Evolutionary conservation across 1,140 invertebrate genomes (phyloP), one percentile per base, ranked within the genome.

Genomic region (Ganaspis sp.): DNA sequence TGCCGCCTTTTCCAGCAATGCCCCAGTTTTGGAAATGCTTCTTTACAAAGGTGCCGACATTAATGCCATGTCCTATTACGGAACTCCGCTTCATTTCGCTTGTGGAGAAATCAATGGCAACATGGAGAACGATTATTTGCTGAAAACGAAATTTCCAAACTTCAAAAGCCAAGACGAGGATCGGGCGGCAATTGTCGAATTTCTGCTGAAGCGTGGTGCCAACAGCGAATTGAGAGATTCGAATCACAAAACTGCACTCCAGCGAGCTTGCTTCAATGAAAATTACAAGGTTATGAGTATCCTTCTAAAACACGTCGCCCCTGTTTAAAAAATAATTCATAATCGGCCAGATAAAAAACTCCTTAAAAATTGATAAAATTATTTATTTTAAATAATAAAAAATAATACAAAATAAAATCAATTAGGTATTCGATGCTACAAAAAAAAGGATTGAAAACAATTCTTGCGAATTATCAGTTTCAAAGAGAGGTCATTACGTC

Each of bases 81-180:
- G 54, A 12, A 64, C 54, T 3, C 54, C 54, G 1, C 54, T 64
- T 64, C 54, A 64, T 64, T 64, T 64, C 4, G 54, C 54, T 29
- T 64, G 54, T 15, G 54, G 54, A 15, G 54, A 64, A 64, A 64
- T 64, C 4, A 64, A 64, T 15, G 54, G 54, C 1, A 64, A 64
- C 12, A 23, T 64, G 21, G 54, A 64, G 12, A 23, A 64, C 21
- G 54, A 64, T 64, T 64, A 64, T 64, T 64, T 64, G 21, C 21
- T 64, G 12, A 64, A 64, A 29, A 26, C 21, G 11, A 64, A 64
- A 15, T 26, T 11, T 15, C 21, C 23, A 0, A 26, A 64, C 15
- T 21, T 29, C 12, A 64, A 29, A 26, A 64, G 21, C 5, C 9
- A 9, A 5, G 54, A 23, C 15, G 54, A 26, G 4, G 54, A 64